These are phyloP conservation scores for Thymallus thymallus DNA, from an alignment of 2,113 vertebrate species.

Conservation along the genomic window DNA sequence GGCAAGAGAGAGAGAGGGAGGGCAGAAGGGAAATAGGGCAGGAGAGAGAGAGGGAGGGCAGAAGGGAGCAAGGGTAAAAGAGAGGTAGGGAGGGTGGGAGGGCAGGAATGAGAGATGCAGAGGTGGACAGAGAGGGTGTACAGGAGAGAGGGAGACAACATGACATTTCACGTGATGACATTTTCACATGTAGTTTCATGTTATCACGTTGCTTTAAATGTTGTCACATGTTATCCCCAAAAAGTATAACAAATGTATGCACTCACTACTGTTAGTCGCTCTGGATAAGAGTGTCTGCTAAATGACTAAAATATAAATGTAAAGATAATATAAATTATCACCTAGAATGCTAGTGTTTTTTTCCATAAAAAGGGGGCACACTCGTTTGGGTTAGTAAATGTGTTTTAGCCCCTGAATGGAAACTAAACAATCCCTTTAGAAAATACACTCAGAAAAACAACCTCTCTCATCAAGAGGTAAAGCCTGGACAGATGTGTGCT, in stretches of 20 bases:
- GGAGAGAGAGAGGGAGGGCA: neutral
- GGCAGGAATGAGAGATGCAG: neutral
- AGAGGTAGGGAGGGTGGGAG: neutral
- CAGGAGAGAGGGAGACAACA: neutral
- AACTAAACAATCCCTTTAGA: constrained; percentile 5
- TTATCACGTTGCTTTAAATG: too few species aligned
- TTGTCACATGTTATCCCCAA: too few species aligned
- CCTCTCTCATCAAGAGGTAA: neutral
- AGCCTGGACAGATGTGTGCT: neutral
- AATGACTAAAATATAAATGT: too few species aligned
- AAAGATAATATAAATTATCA: too few species aligned
- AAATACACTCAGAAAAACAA: neutral
- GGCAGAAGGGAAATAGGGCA: neutral
- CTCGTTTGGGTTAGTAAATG: constrained; percentile 31
- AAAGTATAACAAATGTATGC: too few species aligned
- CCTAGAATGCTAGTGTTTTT: too few species aligned
- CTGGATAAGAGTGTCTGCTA: too few species aligned
- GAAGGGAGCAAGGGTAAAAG: too few species aligned
- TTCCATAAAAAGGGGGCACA: constrained; percentile 4
- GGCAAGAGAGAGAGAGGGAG: neutral
- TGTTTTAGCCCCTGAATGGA: constrained; percentile 3
- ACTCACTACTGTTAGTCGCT: too few species aligned
- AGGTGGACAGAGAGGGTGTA: neutral
- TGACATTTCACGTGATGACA: neutral
- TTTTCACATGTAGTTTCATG: too few species aligned